Conservation (phyloP, 2,113 vertebrate species). For the Anguilla rostrata region DNA sequence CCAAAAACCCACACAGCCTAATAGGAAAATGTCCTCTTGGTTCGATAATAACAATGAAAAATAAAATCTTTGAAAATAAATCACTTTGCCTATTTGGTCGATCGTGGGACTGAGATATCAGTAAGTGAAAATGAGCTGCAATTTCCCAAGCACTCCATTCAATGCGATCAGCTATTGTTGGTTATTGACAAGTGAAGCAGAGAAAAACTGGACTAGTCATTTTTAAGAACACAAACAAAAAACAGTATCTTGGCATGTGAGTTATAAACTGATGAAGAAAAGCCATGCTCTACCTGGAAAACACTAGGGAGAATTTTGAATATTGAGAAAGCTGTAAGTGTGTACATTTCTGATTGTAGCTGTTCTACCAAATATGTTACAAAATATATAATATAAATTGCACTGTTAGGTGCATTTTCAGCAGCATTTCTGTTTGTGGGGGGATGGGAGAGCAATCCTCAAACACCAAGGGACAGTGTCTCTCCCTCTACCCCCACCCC, state of each 20-base stretch:
- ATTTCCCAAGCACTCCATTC: neutral
- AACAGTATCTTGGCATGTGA: neutral
- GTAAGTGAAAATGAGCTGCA: neutral
- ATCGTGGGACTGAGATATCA: neutral
- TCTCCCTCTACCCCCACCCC: too few species aligned
- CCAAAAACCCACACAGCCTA: neutral
- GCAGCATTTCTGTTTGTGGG: too few species aligned
- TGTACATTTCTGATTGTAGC: constrained; percentile 35
- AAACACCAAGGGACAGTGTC: too few species aligned
- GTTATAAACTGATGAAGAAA: neutral
- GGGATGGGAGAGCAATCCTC: too few species aligned
- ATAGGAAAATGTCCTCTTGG: neutral
- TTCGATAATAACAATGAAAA: neutral
- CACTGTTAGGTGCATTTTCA: too few species aligned
- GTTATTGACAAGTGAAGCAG: constrained; percentile 29
- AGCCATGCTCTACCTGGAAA: neutral
- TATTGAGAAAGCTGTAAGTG: constrained; percentile 30
- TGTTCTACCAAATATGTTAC: neutral
- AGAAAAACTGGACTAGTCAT: neutral
- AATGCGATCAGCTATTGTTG: neutral
- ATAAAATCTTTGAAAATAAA: neutral
- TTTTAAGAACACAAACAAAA: neutral
- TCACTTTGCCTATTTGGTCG: neutral
- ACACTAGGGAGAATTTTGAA: neutral
- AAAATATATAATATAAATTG: too few species aligned